phyloP scores from a whole-genome alignment of 2,888 invertebrate species.

The Cataglyphis livida region DNA sequence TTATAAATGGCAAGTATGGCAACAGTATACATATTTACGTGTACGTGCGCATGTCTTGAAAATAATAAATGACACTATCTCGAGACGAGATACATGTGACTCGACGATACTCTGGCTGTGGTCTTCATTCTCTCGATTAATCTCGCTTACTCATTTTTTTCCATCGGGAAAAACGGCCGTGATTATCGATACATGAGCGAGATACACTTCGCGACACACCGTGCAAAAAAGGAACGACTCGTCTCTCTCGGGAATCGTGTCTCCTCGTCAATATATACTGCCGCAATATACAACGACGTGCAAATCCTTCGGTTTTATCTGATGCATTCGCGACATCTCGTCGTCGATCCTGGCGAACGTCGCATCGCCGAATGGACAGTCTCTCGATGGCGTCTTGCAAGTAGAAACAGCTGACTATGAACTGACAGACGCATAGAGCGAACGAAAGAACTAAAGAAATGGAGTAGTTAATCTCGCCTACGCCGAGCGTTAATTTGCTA shows the following conservation, averaged over 20 bases:
- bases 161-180: neutral
- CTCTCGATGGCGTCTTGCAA: conserved; percentile 31
- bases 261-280: conserved; percentile 29
- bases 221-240: conserved; percentile 31
- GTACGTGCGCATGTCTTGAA: neutral
- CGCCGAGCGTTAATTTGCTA: conserved; percentile 64
- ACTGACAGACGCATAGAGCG: conserved; percentile 35
- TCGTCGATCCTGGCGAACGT: conserved; percentile 43
- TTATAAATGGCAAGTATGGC: neutral
- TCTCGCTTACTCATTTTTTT: conserved; percentile 31
- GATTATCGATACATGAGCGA: conserved; percentile 22
- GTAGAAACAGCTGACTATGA: conserved; percentile 35
- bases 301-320: conserved; percentile 59
- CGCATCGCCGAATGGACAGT: conserved; percentile 27
- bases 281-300: conserved; percentile 32
- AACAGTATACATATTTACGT: too few species aligned
- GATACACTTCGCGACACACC: conserved; percentile 37
- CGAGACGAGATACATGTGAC: conserved; percentile 17
- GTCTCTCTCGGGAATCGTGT: conserved; percentile 31
- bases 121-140: conserved; percentile 21
- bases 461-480: conserved; percentile 73
- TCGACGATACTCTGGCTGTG: conserved; percentile 7
- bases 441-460: conserved; percentile 56
- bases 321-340: conserved; percentile 59
- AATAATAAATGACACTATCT: conserved; percentile 24